phyloP scores from a whole-genome alignment of 92 coral and sea anemone species.

The Heteractis magnifica region DNA sequence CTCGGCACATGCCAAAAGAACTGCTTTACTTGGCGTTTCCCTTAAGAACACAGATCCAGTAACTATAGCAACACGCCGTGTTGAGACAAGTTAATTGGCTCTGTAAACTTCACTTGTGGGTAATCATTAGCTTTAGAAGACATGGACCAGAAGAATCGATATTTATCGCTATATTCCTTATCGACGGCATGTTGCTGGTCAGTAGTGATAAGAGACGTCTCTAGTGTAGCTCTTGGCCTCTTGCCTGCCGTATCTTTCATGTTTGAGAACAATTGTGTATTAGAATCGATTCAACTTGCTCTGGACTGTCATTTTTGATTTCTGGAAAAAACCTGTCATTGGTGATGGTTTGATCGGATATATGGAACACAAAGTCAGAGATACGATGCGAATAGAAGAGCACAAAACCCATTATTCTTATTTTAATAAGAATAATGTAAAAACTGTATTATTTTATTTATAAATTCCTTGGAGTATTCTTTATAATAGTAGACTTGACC shows the following conservation, averaged over 20 bases:
- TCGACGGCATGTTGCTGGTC: neutral
- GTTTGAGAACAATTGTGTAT: slow-evolving; percentile 4
- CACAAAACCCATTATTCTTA: slow-evolving; percentile 18
- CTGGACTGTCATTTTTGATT: slow-evolving; percentile 16
- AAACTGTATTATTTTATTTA: neutral
- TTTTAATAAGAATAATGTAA: too few species aligned
- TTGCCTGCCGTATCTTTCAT: neutral
- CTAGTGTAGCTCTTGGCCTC: slow-evolving; percentile 13
- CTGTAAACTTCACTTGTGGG: slow-evolving; percentile 15
- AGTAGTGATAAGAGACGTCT: neutral
- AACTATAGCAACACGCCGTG: slow-evolving; percentile 6
- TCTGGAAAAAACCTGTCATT: slow-evolving; percentile 23
- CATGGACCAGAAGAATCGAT: slow-evolving; percentile 15
- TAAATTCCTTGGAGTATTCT: slow-evolving; percentile 1
- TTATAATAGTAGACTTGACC: neutral
- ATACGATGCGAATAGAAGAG: slow-evolving; percentile 14
- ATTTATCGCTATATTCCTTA: neutral
- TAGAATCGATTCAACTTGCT: neutral
- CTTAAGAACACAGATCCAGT: slow-evolving; percentile 20
- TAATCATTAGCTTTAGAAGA: slow-evolving; percentile 19
- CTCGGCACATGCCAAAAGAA: slow-evolving; percentile 13
- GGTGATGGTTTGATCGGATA: slow-evolving; percentile 16
- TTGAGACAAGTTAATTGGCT: slow-evolving; percentile 6
- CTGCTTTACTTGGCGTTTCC: slow-evolving; percentile 11
- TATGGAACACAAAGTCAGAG: slow-evolving; percentile 24